These are phyloP conservation scores for Python bivittatus DNA, from an alignment of 2,113 vertebrate species.

Conservation along the genomic window DNA sequence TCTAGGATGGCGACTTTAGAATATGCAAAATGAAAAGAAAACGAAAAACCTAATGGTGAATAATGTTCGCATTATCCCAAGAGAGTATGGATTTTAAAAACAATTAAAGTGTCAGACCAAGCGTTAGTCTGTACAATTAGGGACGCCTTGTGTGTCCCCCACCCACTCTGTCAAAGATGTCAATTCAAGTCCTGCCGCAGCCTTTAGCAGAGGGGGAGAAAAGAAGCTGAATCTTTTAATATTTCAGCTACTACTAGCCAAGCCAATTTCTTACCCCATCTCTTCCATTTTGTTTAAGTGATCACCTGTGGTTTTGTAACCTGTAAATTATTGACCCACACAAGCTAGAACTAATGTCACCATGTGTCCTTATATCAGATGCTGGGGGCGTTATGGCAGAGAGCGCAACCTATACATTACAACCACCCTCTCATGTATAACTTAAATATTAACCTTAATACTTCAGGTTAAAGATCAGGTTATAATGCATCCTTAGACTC, in stretches of 20 bases:
- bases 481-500: neutral
- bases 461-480: neutral
- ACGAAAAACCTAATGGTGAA: neutral
- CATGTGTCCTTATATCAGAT: neutral
- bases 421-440: neutral
- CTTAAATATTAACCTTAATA: neutral
- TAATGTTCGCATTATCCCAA: neutral
- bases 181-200: neutral
- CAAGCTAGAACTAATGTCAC: neutral
- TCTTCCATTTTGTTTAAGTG: neutral
- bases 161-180: too few relatives aligned
- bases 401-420: neutral
- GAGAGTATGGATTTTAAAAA: neutral
- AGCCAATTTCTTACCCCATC: neutral
- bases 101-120: neutral
- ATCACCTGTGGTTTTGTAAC: neutral
- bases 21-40: neutral
- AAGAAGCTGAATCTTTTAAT: neutral
- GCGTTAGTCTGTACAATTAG: neutral
- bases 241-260: neutral
- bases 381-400: too few relatives aligned
- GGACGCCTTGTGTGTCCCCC: neutral
- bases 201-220: neutral
- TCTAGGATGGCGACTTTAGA: slow-evolving; percentile 7
- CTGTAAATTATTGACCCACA: neutral